phyloP scores from a whole-genome alignment of 2,797 vertebrate species.

The Myripristis murdjan region DNA sequence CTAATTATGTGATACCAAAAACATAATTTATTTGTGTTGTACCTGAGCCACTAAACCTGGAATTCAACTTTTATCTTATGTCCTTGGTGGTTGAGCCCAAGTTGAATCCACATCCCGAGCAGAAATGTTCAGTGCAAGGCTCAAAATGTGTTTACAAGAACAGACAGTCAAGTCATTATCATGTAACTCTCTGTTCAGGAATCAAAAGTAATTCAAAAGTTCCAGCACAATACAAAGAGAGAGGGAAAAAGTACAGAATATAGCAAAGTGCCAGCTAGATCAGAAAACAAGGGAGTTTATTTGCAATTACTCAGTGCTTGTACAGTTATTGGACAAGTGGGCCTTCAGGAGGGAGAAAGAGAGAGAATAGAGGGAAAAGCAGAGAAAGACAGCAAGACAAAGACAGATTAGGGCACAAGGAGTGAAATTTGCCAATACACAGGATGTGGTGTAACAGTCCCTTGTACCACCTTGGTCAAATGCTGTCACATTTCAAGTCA shows the following conservation, averaged over 20 bases:
- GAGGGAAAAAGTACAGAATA: too few species aligned
- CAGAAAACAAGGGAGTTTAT: too few species aligned
- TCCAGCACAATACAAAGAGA: neutral
- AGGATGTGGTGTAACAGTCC: neutral
- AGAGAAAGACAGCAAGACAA: neutral
- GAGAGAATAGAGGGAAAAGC: neutral
- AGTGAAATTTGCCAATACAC: neutral
- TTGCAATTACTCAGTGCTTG: neutral
- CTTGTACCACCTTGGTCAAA: neutral
- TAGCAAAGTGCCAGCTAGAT: too few species aligned
- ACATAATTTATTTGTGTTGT: neutral
- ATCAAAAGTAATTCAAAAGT: neutral
- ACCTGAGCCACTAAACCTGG: neutral
- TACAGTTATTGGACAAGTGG: neutral
- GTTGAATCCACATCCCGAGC: neutral
- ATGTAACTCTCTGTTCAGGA: neutral
- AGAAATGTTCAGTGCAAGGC: neutral
- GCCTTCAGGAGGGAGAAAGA: neutral
- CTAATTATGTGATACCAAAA: conserved; percentile 19
- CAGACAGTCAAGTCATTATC: neutral
- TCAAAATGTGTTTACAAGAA: neutral
- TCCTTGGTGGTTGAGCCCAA: neutral
- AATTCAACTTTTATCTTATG: neutral
- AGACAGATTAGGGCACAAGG: neutral
- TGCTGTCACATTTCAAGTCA: neutral